Percentiles rank a stretch among this genome's conserved stretches.
Evolutionary conservation across 2,888 invertebrate genomes (phyloP).

Genomic region (Phania funesta): DNA sequence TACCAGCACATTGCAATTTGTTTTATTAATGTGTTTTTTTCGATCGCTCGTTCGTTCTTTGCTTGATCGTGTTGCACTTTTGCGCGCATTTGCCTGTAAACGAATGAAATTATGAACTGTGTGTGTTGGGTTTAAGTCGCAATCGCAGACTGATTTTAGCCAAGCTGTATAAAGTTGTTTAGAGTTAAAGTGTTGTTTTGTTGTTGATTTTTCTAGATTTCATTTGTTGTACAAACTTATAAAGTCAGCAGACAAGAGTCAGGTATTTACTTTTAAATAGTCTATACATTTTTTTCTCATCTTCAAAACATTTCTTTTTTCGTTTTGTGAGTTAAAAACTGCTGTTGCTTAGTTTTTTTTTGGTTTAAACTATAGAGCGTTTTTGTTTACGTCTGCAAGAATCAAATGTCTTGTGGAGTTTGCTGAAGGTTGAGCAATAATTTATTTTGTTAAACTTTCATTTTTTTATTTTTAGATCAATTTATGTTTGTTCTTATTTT

Average conservation of each 20-base stretch:
- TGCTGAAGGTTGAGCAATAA: neutral
- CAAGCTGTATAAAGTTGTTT: conserved; percentile 38
- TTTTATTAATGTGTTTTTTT: neutral
- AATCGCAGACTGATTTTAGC: conserved; percentile 58
- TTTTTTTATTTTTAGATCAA: neutral
- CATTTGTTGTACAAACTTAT: conserved; percentile 11
- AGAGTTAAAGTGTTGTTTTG: conserved; percentile 20
- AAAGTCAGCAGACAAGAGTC: conserved; percentile 37
- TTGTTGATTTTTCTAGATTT: conserved; percentile 20
- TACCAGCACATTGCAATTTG: neutral
- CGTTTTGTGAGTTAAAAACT: neutral
- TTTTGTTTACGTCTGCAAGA: conserved; percentile 27
- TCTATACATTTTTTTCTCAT: conserved; percentile 7
- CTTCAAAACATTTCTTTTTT: conserved; percentile 8
- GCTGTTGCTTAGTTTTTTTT: neutral
- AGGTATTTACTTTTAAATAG: conserved; percentile 17
- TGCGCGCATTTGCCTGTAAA: conserved; percentile 9
- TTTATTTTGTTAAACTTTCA: conserved; percentile 12
- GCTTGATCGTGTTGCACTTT: conserved; percentile 31
- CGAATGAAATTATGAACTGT: neutral
- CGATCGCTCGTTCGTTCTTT: neutral
- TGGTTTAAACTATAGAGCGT: neutral
- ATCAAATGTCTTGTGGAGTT: neutral
- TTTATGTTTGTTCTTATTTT: neutral
- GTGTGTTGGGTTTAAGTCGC: conserved; percentile 52